Conservation (phyloP, 2,888 invertebrate species). For the Gymnosoma rotundatum region DNA sequence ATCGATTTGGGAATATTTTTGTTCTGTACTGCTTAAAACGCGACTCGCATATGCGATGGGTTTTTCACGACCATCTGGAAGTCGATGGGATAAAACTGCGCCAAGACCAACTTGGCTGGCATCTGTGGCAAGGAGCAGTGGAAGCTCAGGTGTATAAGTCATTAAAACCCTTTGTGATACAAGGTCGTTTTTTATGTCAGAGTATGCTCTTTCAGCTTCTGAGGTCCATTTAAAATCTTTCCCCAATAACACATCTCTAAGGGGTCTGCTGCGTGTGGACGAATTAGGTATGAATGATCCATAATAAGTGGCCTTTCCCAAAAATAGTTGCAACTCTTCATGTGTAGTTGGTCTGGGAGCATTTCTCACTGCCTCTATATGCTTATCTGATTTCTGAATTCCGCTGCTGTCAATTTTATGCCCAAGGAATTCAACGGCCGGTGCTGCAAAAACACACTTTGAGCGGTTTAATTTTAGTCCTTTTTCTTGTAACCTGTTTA, state of each 20-base stretch:
- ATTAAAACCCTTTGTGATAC: slow-evolving; percentile 9
- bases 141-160: slow-evolving; percentile 24
- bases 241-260: slow-evolving; percentile 12
- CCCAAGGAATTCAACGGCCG: slow-evolving; percentile 36
- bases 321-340: slow-evolving; percentile 31
- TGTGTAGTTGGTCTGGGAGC: neutral
- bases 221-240: slow-evolving; percentile 21
- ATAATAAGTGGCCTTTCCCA: slow-evolving; percentile 45
- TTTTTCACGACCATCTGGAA: slow-evolving; percentile 16
- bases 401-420: slow-evolving; percentile 45
- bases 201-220: slow-evolving; percentile 22
- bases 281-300: slow-evolving; percentile 39
- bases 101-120: slow-evolving; percentile 19
- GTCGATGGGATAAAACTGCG: slow-evolving; percentile 31
- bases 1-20: neutral
- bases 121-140: slow-evolving; percentile 35
- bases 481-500: neutral
- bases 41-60: slow-evolving; percentile 40
- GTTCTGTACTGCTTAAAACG: neutral
- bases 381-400: slow-evolving; percentile 34
- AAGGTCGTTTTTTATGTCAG: slow-evolving; percentile 4
- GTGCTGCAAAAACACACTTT: slow-evolving; percentile 43
- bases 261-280: slow-evolving; percentile 25
- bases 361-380: neutral
- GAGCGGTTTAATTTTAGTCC: slow-evolving; percentile 12